Evolutionary conservation across 2,888 invertebrate genomes (phyloP), one percentile per base, ranked within the genome.

Genomic region (Papilio demoleus): DNA sequence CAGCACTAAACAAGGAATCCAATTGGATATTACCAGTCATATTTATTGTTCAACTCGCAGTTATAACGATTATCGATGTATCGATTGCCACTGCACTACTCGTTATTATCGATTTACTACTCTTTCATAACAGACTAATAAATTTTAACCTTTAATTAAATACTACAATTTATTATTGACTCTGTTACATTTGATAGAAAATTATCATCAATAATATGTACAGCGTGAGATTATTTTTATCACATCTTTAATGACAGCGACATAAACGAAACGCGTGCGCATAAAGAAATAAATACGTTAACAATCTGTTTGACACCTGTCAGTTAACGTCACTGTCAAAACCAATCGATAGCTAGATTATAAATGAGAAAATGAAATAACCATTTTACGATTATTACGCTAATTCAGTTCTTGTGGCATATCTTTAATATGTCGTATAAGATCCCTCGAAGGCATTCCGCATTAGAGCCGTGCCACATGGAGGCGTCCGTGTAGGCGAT

Each of bases 1-100:
- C 68, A 60, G 65, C 72, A 74, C 71, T 82, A 81, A 82, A 80
- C 58, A 75, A 34, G 66, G 59, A 67, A 76, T 73, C 75, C 71
- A 75, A 76, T 78, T 76, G 69, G 65, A 69, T 73, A 71, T 74
- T 73, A 73, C 71, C 70, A 69, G 70, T 71, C 67, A 70, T 70
- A 68, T 75, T 75, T 77, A 76, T 70, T 65, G 64, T 62, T 36
- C 71, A 22, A 60, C 58, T 70, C 19, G 61, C 65, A 65, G 66
- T 68, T 68, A 45, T 72, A 62, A 62, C 59, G 60, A 68, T 71
- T 34, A 59, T 40, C 64, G 36, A 47, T 67, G 61, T 71, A 70
- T 66, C 61, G 56, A 67, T 59, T 22, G 61, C 68, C 36, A 64
- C 68, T 42, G 64, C 42, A 45, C 50, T 69, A 65, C 61, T 65